Base-by-base conservation (phyloP, 2,797 vertebrate species). In the Anguilla marmorata region DNA sequence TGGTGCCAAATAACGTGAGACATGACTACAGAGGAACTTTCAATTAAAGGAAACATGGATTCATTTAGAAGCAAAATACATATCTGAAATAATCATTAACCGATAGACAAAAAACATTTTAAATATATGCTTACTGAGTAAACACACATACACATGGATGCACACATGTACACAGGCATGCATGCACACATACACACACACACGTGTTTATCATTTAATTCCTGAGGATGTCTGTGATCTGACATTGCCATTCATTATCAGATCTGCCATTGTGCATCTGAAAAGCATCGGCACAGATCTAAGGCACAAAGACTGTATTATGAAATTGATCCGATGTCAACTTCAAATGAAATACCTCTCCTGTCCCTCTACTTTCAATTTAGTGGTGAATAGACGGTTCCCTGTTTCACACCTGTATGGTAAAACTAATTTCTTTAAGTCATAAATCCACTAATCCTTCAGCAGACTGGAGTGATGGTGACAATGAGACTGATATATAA, bases 241-340 rank as follows among this genome's bases (percentile, higher is more conserved):
- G 91, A 91, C 90, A 91, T 91, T 87, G 87, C 87, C 89, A 89
- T 92, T 88, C 90, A 88, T 89, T 91, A 74, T 88, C 88, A 3
- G 88, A 90, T 92, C 93, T 92, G 89, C 92, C 90, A 91, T 80
- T 79, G 86, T 92, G 91, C 88, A 90, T 91, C 92, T 91, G 93
- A 94, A 56, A 88, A 93, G 89, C 90, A 87, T 89, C 90, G 91
- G 86, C 86, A 16, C 9, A 33, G 14, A 41, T 92, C 89, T 89
- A 90, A 91, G 89, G 92, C 90, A 92, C 93, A 93, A 92, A 92
- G 91, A 90, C 88, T 90, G 90, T 90, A 69, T 60, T 60, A 91
- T 89, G 88, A 86, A 93, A 95, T 94, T 93, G 94, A 94, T 93
- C 93, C 92, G 90, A 91, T 93, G 94, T 94, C 94, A 92, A 90